phyloP scores from a whole-genome alignment of 2,797 vertebrate species.

The Emydoidea blandingii region DNA sequence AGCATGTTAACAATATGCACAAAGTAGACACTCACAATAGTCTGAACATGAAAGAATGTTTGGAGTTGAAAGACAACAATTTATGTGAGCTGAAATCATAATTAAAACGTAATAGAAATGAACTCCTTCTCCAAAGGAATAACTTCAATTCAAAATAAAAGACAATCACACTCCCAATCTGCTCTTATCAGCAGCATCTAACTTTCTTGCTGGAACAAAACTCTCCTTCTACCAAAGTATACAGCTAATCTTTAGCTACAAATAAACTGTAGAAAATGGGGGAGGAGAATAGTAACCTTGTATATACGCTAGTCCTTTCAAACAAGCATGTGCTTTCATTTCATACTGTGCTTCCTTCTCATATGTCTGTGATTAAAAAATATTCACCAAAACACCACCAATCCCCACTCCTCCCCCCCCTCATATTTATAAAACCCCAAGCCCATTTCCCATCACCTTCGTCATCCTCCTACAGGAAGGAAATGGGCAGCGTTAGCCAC shows the following conservation, averaged over 20 bases:
- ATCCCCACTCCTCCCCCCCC: fast-evolving
- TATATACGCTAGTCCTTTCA: neutral
- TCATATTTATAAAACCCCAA: neutral
- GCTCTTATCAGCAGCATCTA: neutral
- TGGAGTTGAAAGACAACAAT: conserved; percentile 13
- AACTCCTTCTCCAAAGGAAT: neutral
- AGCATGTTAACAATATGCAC: conserved; percentile 37
- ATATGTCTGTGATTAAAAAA: neutral
- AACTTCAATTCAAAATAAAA: neutral
- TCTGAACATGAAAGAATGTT: conserved; percentile 3
- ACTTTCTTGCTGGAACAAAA: conserved; percentile 5
- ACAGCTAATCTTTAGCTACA: neutral
- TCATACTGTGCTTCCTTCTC: neutral
- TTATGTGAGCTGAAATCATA: neutral
- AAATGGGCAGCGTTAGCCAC: neutral
- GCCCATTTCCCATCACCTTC: neutral
- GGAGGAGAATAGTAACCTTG: neutral
- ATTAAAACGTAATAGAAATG: neutral
- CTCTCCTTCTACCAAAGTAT: neutral
- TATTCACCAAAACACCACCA: neutral
- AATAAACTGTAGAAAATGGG: neutral
- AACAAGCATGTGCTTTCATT: neutral
- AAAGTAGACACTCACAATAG: neutral
- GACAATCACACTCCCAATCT: neutral
- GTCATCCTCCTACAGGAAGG: neutral